Conservation (phyloP, 2,113 vertebrate species). For the Crypturellus undulatus region DNA sequence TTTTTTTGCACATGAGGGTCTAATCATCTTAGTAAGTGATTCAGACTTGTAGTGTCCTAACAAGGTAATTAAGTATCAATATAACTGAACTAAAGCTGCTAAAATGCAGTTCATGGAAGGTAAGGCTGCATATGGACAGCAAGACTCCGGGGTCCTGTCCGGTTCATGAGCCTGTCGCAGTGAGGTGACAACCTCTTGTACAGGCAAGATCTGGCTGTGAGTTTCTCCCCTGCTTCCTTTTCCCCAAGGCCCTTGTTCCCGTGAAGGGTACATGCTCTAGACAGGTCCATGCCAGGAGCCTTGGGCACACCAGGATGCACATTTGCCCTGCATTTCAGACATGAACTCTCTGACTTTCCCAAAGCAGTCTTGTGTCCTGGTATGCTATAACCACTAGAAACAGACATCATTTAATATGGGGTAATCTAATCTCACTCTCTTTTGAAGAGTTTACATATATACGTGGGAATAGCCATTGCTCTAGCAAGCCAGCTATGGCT, state of each 20-base stretch:
- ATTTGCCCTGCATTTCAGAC: neutral
- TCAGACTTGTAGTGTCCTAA: neutral
- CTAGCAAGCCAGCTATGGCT: neutral
- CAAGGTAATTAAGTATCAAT: neutral
- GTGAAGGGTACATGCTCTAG: neutral
- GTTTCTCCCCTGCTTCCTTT: neutral
- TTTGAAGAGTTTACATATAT: neutral
- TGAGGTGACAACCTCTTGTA: neutral
- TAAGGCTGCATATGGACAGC: neutral
- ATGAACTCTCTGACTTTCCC: neutral
- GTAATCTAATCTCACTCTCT: neutral
- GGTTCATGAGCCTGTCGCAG: neutral
- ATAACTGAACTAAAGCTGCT: neutral
- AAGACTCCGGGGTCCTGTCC: neutral
- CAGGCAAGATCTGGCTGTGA: neutral
- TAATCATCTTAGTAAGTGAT: neutral
- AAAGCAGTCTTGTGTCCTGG: neutral
- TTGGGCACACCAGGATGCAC: fast-evolving
- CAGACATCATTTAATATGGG: neutral
- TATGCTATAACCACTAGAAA: neutral
- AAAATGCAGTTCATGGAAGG: neutral
- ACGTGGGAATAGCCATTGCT: neutral
- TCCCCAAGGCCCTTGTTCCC: neutral
- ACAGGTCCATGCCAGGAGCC: fast-evolving
- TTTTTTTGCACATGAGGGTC: neutral